Conservation (phyloP, 2,888 invertebrate species). For the Agrenia bidenticulata region DNA sequence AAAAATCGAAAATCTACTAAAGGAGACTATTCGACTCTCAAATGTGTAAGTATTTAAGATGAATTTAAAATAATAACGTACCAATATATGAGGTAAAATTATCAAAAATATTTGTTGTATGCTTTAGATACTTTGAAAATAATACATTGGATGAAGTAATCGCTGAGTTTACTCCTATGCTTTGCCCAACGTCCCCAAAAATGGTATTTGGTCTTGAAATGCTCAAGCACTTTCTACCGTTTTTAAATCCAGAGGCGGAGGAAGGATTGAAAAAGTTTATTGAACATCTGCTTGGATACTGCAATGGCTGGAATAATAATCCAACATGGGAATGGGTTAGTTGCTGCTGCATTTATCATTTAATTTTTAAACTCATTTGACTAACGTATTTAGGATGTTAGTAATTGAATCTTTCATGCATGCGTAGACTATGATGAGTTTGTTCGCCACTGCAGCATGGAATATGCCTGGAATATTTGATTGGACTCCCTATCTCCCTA, state of each 20-base stretch:
- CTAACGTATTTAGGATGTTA: slow-evolving; percentile 1
- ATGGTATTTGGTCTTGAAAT: slow-evolving; percentile 61
- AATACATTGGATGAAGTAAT: slow-evolving; percentile 81
- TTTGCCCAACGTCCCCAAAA: slow-evolving; percentile 71
- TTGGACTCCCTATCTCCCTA: slow-evolving; percentile 80
- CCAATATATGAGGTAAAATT: too few relatives aligned
- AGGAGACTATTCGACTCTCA: slow-evolving; percentile 46
- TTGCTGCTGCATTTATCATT: slow-evolving; percentile 17
- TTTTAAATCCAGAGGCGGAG: slow-evolving; percentile 61
- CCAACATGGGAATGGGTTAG: slow-evolving; percentile 68
- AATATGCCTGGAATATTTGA: slow-evolving; percentile 79
- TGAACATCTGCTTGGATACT: slow-evolving; percentile 72
- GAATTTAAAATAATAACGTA: too few relatives aligned
- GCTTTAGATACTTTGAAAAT: slow-evolving; percentile 68
- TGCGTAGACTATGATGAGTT: slow-evolving; percentile 67
- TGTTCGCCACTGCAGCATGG: slow-evolving; percentile 72
- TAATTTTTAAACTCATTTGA: not conserved
- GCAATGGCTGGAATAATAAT: slow-evolving; percentile 74
- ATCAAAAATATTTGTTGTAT: not conserved
- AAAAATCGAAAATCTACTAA: slow-evolving; percentile 48
- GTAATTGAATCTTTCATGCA: slow-evolving; percentile 32
- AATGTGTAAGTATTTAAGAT: slow-evolving; percentile 46
- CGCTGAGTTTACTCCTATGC: slow-evolving; percentile 74
- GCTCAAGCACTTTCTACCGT: slow-evolving; percentile 75
- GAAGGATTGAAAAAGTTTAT: slow-evolving; percentile 68